Evolutionary conservation across 2,888 invertebrate genomes (phyloP).

Genomic region (Octonoba sinensis): DNA sequence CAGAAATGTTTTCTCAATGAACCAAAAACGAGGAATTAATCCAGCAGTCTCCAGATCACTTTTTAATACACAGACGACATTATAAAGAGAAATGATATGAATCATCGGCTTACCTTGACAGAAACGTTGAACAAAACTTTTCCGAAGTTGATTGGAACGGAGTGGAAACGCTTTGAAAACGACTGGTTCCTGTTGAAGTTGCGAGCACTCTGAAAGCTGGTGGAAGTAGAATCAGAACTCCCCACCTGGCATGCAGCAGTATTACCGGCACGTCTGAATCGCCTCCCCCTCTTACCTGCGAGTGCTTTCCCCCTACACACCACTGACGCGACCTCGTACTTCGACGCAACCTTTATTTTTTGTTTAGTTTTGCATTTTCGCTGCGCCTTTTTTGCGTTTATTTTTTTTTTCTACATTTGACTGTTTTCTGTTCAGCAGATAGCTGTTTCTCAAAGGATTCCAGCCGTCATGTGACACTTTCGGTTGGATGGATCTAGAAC

Average conservation of each 20-base stretch:
- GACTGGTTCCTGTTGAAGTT: conserved; percentile 38
- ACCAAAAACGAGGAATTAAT: too few relatives aligned
- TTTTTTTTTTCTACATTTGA: conserved; percentile 13
- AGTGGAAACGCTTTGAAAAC: conserved; percentile 25
- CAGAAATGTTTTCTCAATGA: too few relatives aligned
- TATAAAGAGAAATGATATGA: too few relatives aligned
- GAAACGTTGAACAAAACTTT: too few relatives aligned
- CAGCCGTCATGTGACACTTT: conserved; percentile 34
- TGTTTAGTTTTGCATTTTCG: conserved; percentile 36
- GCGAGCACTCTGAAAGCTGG: conserved; percentile 38
- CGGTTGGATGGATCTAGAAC: conserved; percentile 14
- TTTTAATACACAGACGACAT: too few relatives aligned
- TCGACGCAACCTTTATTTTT: conserved; percentile 41
- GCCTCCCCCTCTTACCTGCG: conserved; percentile 21
- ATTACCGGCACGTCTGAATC: conserved; percentile 32
- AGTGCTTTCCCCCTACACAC: conserved; percentile 2
- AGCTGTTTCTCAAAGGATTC: background rate
- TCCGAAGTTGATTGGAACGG: too few relatives aligned
- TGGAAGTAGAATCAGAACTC: conserved; percentile 37
- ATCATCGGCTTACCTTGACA: conserved; percentile 4
- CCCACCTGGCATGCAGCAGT: conserved; percentile 46
- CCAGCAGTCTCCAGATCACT: too few relatives aligned
- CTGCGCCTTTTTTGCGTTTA: conserved; percentile 13
- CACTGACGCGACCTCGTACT: conserved; percentile 33
- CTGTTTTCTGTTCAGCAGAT: background rate